Evolutionary conservation across 2,888 invertebrate genomes (phyloP), one percentile per base, ranked within the genome.

Genomic region (Eupithecia inturbata): DNA sequence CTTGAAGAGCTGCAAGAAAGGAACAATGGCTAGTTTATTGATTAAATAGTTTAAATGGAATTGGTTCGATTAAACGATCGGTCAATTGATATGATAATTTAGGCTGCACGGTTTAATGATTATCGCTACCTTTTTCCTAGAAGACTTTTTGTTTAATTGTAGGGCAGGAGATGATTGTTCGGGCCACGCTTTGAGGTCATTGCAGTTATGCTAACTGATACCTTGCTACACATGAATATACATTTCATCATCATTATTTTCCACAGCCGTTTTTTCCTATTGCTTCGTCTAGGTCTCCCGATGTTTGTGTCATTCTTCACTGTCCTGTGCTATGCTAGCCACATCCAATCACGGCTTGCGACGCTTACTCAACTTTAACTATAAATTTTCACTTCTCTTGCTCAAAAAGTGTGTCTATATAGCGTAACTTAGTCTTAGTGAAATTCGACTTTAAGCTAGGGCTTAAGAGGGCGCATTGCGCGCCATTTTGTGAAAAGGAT

Each of bases 11-110:
- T 66, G 66, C 16, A 66, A 64, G 31, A 53, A 39, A 57, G 6
- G 14, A 22, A 53, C 5, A 39, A 33, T 45, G 49, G 28, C 31
- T 28, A 2, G 28, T 28, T n/a, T 28, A 68, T 68, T 33, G 45
- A 33, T 60, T 70, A 10, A 67, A 26, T 60, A 36, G 36, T 49
- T 62, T 49, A 33, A 28, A n/a, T 36, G 60, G 49, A 70, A 39
- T 49, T 67, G 26, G 28, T 49, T 26, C 70, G 28, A 26, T 63
- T 62, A 36, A 31, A 67, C 31, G 39, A 67, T 69, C 53, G 33
- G 39, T 49, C n/a, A 53, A 19, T 67, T 62, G 28, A 62, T 31
- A 31, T 31, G 2, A 19, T 62, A 19, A 28, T 62, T 31, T 31
- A 62, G 19, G 3, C 28, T 12, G 31, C 31, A 62, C 12, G 31